Evolutionary conservation across 1,140 invertebrate genomes (phyloP), one percentile per base, ranked within the genome.

Genomic region (Achroia grisella): DNA sequence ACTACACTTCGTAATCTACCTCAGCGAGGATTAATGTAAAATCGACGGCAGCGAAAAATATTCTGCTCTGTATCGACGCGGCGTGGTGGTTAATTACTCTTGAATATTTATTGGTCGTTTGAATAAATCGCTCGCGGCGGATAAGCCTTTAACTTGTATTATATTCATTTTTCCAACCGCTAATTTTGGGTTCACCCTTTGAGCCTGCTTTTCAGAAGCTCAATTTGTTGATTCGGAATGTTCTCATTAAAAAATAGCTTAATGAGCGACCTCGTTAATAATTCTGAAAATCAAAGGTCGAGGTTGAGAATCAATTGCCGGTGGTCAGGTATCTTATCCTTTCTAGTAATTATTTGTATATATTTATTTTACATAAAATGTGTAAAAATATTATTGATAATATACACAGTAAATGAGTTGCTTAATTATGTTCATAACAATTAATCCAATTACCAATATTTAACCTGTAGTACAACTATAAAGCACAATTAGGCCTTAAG

Each of bases 31-130:
- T 79, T 74, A 69, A 61, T 61, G 65, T 48, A 47, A 63, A 67
- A 71, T 64, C 62, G 69, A 58, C 62, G 53, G 53, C 61, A 49
- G 52, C 56, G 55, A 71, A 72, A 80, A 75, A 80, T 75, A 69
- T 75, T 66, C 71, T 47, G 49, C 57, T 39, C 56, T 48, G 62
- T 71, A 75, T 77, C 64, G 71, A 65, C 58, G 58, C 54, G 61
- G 60, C 52, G 62, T 56, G 51, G 52, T 56, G 70, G 72, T 81
- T 81, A 76, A 81, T 80, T 78, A 78, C 72, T 81, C 62, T 70
- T 81, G 74, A 76, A 81, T 81, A 81, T 81, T 81, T 81, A 81
- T 78, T 73, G 69, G 69, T 77, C 77, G 65, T 81, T 81, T 77
- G 72, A 78, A 78, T 78, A 81, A 75, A 77, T 75, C 68, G 72